Conservation (phyloP, 2,797 vertebrate genomes). For the Philypnodon macrostomus region DNA sequence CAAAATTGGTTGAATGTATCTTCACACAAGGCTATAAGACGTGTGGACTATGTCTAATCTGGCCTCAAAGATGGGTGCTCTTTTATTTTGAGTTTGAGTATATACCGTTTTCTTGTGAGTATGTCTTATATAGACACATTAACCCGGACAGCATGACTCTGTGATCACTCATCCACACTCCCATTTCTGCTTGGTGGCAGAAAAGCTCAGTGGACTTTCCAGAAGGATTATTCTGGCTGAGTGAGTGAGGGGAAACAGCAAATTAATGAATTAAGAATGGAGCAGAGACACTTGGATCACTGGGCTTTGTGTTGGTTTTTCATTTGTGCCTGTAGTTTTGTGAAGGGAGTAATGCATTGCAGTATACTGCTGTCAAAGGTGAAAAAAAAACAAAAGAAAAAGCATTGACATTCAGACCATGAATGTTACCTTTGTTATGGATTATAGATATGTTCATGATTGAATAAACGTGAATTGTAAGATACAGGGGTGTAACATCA, state of each 20-base stretch:
- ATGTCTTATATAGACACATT: slow-evolving; percentile 39
- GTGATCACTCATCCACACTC: slow-evolving; percentile 76
- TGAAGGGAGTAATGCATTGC: slow-evolving; percentile 19
- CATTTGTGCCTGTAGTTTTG: slow-evolving; percentile 27
- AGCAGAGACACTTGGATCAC: slow-evolving; percentile 68
- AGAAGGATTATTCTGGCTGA: slow-evolving; percentile 77
- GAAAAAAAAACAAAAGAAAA: slow-evolving; percentile 38
- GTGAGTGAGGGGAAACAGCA: slow-evolving; percentile 72
- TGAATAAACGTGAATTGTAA: too few relatives aligned
- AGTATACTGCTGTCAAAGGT: slow-evolving; percentile 47
- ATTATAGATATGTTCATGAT: not conserved
- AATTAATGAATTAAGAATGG: slow-evolving; percentile 76
- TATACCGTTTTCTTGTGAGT: slow-evolving; percentile 24
- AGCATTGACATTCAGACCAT: slow-evolving; percentile 11
- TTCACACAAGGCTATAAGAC: too few relatives aligned
- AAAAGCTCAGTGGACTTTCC: slow-evolving; percentile 75
- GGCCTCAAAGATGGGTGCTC: slow-evolving; percentile 13
- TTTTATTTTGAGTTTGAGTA: slow-evolving; percentile 15
- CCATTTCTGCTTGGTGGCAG: slow-evolving; percentile 71
- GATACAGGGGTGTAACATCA: too few relatives aligned
- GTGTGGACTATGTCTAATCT: not conserved
- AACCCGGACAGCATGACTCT: slow-evolving; percentile 57
- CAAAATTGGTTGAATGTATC: slow-evolving; percentile 26
- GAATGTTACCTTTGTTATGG: not conserved
- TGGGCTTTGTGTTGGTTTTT: slow-evolving; percentile 49